These are phyloP conservation scores for Lepidurus apus DNA, from an alignment of 1,140 invertebrate species.

Conservation along the genomic window DNA sequence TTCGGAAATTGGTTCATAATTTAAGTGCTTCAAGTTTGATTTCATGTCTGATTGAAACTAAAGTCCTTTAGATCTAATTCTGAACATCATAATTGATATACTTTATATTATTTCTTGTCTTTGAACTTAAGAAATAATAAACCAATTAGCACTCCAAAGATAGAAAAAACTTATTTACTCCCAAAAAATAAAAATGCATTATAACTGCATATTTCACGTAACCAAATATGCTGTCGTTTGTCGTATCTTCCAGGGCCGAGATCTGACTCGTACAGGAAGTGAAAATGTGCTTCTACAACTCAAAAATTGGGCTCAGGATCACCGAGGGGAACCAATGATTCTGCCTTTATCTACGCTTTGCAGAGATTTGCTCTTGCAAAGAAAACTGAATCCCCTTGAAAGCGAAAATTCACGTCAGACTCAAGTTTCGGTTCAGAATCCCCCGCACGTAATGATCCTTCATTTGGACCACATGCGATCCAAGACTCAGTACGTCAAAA, in stretches of 20 bases:
- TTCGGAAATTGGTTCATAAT: no score
- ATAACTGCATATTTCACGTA: no score
- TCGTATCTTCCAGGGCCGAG: background rate
- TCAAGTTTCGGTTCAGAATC: background rate
- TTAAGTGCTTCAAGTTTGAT: no score
- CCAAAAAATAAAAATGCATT: no score
- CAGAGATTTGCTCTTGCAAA: background rate
- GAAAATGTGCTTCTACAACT: background rate
- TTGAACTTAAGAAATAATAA: no score
- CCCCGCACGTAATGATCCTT: background rate
- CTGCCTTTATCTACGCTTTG: background rate
- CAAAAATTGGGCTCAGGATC: background rate
- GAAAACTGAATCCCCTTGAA: background rate
- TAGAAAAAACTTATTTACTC: no score
- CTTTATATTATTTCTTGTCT: no score
- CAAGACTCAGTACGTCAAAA: slow-evolving; percentile 24
- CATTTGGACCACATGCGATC: slow-evolving; percentile 32
- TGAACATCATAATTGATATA: no score
- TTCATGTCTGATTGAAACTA: no score
- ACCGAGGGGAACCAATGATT: slow-evolving; percentile 16
- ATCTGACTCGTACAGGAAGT: background rate
- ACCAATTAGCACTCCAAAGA: no score
- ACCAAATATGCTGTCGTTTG: background rate
- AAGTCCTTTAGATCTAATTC: no score
- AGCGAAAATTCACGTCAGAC: background rate